Percentiles rank a stretch among this genome's conserved stretches.
phyloP scores from a whole-genome alignment of 2,888 invertebrate genomes.

The Zootermopsis nevadensis region DNA sequence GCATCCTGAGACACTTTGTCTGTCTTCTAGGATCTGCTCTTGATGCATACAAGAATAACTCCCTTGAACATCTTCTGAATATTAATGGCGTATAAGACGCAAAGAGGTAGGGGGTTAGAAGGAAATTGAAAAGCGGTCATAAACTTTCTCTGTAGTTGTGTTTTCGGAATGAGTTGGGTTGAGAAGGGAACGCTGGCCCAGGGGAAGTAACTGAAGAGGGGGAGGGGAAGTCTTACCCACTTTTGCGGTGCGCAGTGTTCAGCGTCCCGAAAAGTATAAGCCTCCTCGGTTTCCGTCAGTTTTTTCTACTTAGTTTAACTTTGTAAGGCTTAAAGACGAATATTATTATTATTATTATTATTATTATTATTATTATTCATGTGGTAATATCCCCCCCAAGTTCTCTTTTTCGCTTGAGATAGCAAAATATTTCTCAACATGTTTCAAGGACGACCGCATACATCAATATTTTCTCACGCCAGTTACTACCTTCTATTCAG shows the following conservation, averaged over 20 bases:
- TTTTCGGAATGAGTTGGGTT: conserved; percentile 26
- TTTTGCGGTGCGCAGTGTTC: neutral
- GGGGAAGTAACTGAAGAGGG: neutral
- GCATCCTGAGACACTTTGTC: neutral
- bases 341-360: conserved; percentile 32
- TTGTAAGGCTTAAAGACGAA: neutral
- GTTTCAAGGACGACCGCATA: neutral
- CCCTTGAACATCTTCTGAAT: conserved; percentile 47
- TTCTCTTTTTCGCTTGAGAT: neutral
- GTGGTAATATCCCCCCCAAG: conserved; percentile 6
- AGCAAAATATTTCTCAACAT: neutral
- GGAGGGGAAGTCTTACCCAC: neutral
- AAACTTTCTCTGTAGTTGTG: conserved; percentile 39
- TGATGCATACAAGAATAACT: neutral
- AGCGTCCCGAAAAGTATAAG: neutral
- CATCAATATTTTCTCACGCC: neutral
- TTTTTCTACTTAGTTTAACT: neutral
- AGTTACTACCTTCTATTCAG: neutral
- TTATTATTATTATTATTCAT: too few relatives aligned
- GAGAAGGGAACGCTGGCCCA: neutral
- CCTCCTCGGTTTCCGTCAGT: neutral
- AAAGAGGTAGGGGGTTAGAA: conserved; percentile 29
- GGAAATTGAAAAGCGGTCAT: conserved; percentile 49
- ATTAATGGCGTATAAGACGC: conserved; percentile 49
- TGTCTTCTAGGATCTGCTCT: neutral